Evolutionary conservation across 1,140 invertebrate species (phyloP), one percentile per base, ranked within the genome.

Genomic region (Melipona quadrifasciata): DNA sequence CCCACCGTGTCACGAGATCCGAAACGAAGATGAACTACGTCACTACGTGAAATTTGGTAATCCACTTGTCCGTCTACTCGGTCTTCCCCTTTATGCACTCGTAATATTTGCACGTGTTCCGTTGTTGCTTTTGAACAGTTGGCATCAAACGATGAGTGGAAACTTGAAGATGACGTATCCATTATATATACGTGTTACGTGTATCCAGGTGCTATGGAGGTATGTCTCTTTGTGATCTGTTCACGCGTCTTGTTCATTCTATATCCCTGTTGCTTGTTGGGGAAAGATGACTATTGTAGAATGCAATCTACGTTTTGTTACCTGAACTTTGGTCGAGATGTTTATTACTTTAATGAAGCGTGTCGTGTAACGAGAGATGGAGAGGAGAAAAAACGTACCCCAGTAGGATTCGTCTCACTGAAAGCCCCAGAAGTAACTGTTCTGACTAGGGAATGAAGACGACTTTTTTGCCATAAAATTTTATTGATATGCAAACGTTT

Each of bases 11-110:
- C 82, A 85, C 82, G 78, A 85, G 81, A 82, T 57, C 68, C 57
- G 79, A 87, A 85, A 88, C 87, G 86, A 89, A 89, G 87, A 89
- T 88, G 79, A 81, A 89, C 83, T 84, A 75, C 75, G 68, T 67
- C 79, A 51, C 34, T 51, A 79, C 55, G 65, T 80, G 84, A 88
- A 89, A 83, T 86, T 86, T 82, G 86, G 77, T 89, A 89, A 89
- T 89, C 87, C 80, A 82, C 61, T 57, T 88, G 80, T 64, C 76
- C 87, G 82, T 86, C 72, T 84, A 77, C 84, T 80, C 76, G 58
- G 77, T 81, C 84, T 88, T 82, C 73, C 87, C 57, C 83, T 82
- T 81, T 78, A 72, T 47, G 74, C 76, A 39, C 47, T 76, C 67
- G 8, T 47, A 47, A n/a, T 61, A 72, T 72, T 61, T 77, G 31